phyloP scores from a whole-genome alignment of 2,888 invertebrate species.

The Ferdinandea cuprea region DNA sequence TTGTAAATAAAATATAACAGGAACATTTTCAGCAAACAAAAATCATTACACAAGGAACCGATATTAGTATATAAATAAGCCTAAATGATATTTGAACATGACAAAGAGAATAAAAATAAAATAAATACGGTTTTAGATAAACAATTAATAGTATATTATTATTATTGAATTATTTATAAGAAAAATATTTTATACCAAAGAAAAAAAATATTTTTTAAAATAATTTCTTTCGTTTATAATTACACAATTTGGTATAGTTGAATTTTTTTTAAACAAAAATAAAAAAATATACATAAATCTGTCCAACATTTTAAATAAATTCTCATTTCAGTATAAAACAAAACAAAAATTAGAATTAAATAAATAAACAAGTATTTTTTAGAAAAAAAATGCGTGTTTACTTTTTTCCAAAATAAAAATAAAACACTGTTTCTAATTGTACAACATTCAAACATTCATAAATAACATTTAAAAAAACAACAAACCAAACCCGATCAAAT shows the following conservation, averaged over 20 bases:
- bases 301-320: conserved; percentile 44
- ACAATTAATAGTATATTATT: conserved; percentile 49
- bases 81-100: conserved; percentile 34
- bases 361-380: neutral
- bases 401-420: conserved; percentile 27
- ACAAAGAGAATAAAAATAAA: conserved; percentile 1
- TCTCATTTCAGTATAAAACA: conserved; percentile 42
- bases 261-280: conserved; percentile 20
- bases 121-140: conserved; percentile 47
- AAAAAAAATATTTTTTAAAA: conserved; percentile 56
- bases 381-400: conserved; percentile 50
- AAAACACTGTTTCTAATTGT: conserved; percentile 54
- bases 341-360: conserved; percentile 14
- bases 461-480: conserved; percentile 20
- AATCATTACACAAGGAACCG: conserved; percentile 55
- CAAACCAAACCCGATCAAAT: conserved; percentile 33
- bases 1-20: conserved; percentile 31
- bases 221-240: conserved; percentile 10
- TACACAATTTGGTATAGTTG: too few relatives aligned
- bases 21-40: conserved; percentile 26
- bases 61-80: conserved; percentile 49
- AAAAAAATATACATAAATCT: conserved; percentile 51
- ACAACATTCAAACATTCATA: conserved; percentile 53
- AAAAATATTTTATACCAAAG: conserved; percentile 61
- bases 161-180: conserved; percentile 63